Conservation (phyloP, 2,888 invertebrate genomes). For the Leptopilina syphax region DNA sequence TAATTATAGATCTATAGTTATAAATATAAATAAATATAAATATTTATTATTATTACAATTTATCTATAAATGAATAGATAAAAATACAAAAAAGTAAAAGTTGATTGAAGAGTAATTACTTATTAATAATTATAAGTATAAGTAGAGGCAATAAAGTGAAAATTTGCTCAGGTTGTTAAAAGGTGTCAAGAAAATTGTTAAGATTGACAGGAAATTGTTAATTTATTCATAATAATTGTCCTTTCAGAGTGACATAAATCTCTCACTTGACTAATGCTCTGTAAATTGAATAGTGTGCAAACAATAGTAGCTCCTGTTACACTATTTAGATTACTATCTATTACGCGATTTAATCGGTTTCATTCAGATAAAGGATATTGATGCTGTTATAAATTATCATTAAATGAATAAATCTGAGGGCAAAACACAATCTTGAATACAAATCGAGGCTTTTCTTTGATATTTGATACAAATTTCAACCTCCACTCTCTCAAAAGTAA, state of each 20-base stretch:
- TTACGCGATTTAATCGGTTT: slow-evolving; percentile 3
- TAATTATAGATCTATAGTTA: too few relatives aligned
- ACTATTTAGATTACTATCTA: slow-evolving; percentile 22
- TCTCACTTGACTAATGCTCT: slow-evolving; percentile 18
- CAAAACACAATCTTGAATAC: background rate
- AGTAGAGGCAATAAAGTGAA: too few relatives aligned
- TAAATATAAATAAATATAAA: too few relatives aligned
- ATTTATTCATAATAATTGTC: slow-evolving; percentile 13
- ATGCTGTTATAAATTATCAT: slow-evolving; percentile 10
- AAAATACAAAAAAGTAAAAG: background rate
- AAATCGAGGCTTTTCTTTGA: background rate
- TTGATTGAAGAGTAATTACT: background rate
- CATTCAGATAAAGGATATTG: background rate
- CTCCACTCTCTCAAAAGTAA: background rate
- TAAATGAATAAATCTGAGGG: slow-evolving; percentile 16
- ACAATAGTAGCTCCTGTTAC: slow-evolving; percentile 26
- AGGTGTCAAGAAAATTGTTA: slow-evolving; percentile 8
- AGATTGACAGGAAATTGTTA: slow-evolving; percentile 1
- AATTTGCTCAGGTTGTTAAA: background rate
- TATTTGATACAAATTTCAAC: slow-evolving; percentile 1
- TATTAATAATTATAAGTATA: too few relatives aligned
- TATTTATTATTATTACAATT: too few relatives aligned
- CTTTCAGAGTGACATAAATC: background rate
- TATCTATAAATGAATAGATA: background rate
- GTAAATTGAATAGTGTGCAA: background rate